These are phyloP conservation scores for Polia nebulosa DNA, from an alignment of 2,888 invertebrate genomes.

Conservation along the genomic window DNA sequence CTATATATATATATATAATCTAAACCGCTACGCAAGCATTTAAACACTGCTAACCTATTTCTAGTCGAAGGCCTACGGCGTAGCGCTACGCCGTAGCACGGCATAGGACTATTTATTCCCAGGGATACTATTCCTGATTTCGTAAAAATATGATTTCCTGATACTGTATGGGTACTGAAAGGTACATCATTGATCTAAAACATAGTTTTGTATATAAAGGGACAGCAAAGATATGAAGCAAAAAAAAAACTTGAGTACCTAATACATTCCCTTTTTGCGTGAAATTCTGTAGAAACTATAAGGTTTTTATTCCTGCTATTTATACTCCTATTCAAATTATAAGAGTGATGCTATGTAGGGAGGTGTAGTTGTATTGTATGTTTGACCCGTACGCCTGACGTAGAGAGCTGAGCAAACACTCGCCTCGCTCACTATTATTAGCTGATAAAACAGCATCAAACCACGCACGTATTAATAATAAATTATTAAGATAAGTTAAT, in stretches of 20 bases:
- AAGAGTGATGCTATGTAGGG: slow-evolving; percentile 16
- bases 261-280: not conserved
- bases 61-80: slow-evolving; percentile 31
- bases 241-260: not conserved
- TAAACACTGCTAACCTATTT: slow-evolving; percentile 2
- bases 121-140: not conserved
- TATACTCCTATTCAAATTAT: slow-evolving; percentile 17
- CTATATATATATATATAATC: not conserved
- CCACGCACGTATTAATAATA: slow-evolving; percentile 22
- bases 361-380: slow-evolving; percentile 2
- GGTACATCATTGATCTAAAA: not conserved
- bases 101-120: not conserved
- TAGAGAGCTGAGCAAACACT: slow-evolving; percentile 41
- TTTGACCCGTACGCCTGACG: slow-evolving; percentile 39
- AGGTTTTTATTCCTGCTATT: no score
- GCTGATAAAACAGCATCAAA: slow-evolving; percentile 30
- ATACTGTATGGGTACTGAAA: not conserved
- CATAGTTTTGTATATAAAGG: not conserved
- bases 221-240: not conserved
- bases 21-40: not conserved
- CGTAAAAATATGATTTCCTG: not conserved
- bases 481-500: slow-evolving; percentile 49
- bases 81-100: slow-evolving; percentile 52
- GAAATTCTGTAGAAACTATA: no score
- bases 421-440: slow-evolving; percentile 41